phyloP scores from a whole-genome alignment of 2,888 invertebrate species.

The Agonopterix subpropinquella region DNA sequence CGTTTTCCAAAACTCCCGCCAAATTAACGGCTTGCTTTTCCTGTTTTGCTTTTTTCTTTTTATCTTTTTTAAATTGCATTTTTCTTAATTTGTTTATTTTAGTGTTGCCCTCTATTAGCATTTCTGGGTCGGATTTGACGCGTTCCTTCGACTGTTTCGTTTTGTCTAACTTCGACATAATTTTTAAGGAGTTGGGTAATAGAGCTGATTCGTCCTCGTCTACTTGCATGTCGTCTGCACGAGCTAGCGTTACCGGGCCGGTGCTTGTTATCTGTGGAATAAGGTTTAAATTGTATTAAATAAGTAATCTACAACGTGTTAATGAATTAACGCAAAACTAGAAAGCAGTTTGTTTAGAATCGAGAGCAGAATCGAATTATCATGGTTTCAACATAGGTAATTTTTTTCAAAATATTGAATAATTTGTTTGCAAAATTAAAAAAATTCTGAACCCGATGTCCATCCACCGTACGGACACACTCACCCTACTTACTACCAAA shows the following conservation, averaged over 20 bases:
- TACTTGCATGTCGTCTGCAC: conserved; percentile 68
- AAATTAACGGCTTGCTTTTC: conserved; percentile 80
- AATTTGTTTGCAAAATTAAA: too few species aligned
- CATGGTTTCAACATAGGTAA: too few species aligned
- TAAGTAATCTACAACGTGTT: too few species aligned
- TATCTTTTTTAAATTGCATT: conserved; percentile 79
- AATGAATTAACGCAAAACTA: too few species aligned
- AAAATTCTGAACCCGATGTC: too few species aligned
- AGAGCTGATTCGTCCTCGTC: conserved; percentile 64
- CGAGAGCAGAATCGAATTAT: too few species aligned
- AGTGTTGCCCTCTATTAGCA: conserved; percentile 82
- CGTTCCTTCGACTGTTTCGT: conserved; percentile 42
- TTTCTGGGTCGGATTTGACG: conserved; percentile 77
- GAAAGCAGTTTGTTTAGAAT: too few species aligned
- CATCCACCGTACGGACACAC: too few species aligned
- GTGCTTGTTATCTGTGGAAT: conserved; percentile 73
- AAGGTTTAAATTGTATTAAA: too few species aligned
- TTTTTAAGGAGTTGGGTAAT: conserved; percentile 56
- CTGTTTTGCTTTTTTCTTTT: conserved; percentile 63
- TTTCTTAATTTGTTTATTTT: conserved; percentile 60
- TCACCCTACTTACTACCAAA: too few species aligned
- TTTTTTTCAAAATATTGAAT: too few species aligned
- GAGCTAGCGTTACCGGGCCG: conserved; percentile 75
- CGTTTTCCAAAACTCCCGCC: conserved; percentile 79
- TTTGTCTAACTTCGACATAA: conserved; percentile 52